Base-by-base conservation (phyloP, 2,113 vertebrate species). In the Heterotis niloticus region DNA sequence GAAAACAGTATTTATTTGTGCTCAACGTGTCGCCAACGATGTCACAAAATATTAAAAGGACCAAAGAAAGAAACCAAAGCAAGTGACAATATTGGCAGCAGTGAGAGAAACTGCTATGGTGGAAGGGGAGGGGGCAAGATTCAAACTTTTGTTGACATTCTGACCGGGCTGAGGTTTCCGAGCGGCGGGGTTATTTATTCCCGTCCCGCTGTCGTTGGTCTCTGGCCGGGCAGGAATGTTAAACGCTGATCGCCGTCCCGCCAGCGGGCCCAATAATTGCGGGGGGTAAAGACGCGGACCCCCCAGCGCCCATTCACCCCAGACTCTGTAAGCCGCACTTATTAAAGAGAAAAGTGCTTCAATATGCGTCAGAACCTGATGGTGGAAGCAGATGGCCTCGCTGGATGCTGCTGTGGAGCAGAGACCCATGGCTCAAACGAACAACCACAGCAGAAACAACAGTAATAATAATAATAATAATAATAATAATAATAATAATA, bases 311-410 rank as follows among this genome's bases (percentile, higher is more conserved):
- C 98, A 97, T 97, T 99, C 97, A 97, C 98, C 98, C 91, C 75
- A 87, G 90, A 92, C 94, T 95, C 93, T 96, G 94, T 93, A 89
- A 93, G 94, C 91, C 94, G 93, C 95, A 95, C 94, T 98, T 98
- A 98, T 97, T 98, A 98, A 95, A 95, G 93, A 93, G 93, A 94
- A 99, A 99, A 99, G 96, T 96, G 96, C 92, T 99, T 99, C 97
- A 99, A 96, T 96, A 97, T 99, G 98, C 97, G 91, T 80, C 85
- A 84, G 26, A 83, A 81, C 82, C 81, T 80, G 85, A 83, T 87
- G 89, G 90, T 88, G 88, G 90, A 85, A 86, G 89, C 88, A 75
- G 74, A 75, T 64, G 74, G 74, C 12, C 26, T 34, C 14, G 60
- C 3, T 62, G 20, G 34, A 34, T 64, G 60, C 59, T 60, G 23